Evolutionary conservation across 2,797 vertebrate genomes (phyloP), one percentile per base, ranked within the genome.

Genomic region (Paramormyrops hopkinsi): DNA sequence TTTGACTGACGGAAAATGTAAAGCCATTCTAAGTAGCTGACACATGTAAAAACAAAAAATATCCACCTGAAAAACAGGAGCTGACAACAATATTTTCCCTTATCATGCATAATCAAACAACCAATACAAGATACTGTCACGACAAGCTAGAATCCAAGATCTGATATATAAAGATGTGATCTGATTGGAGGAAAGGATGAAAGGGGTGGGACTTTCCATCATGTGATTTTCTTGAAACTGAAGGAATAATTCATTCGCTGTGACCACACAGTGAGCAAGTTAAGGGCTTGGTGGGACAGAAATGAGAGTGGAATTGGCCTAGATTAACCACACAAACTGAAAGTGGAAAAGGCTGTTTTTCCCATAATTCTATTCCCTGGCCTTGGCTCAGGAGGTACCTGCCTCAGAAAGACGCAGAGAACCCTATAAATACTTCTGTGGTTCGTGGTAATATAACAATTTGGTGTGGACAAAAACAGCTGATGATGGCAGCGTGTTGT

Each of bases 261-360:
- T 41, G 76, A 46, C 76, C 76, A 82, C 76, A 82, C 76, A 46
- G 17, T 44, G 37, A 41, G 76, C 14, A 5, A 82, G 76, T 82
- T 82, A 82, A 41, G 41, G 76, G 76, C 41, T 73, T 82, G 17
- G 76, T 82, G 76, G 33, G 76, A 82, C 76, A 82, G 76, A 82
- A 82, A 82, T 82, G 17, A 46, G 76, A 82, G 76, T 46, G 7
- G 41, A 44, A 82, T 82, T 82, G 76, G 37, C 19, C 76, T 46
- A 82, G 76, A 82, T 82, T 82, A 79, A 46, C 76, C 76, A 46
- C 76, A 46, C 76, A 46, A n/a, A 82, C 37, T 62, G 59, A 82
- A 82, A 29, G 65, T 17, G 76, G 37, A n/a, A 79, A 46, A 82
- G 41, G 76, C 37, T 44, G 76, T 19, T 19, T 82, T 44, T 41